Percentiles rank a stretch among this genome's conserved stretches.
Conservation (phyloP, 2,113 vertebrate species). For the Mus musculus region GRCm39 chr7:141345001-141345500, state of each 20-base stretch:
- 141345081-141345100: not conserved
- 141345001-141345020: conserved; percentile 85
- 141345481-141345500: not conserved
- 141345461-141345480: not conserved
- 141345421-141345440: not conserved
- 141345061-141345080: not conserved
- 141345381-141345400: not conserved
- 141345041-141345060: accelerated
- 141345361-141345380: conserved; percentile 83
- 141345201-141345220: accelerated
- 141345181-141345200: not conserved
- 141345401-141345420: not conserved
- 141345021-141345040: not conserved
- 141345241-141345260: conserved; percentile 88
- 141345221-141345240: not conserved
- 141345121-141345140: no score
- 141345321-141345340: conserved; percentile 89
- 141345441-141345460: not conserved
- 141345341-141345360: conserved; percentile 90
- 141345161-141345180: accelerated
- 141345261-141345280: conserved; percentile 87
- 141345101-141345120: accelerated
- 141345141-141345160: not conserved
- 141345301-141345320: conserved; percentile 89
- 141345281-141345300: conserved; percentile 85